Evolutionary conservation across 2,797 vertebrate species (phyloP).

Genomic region (Halcyon smyrnensis): DNA sequence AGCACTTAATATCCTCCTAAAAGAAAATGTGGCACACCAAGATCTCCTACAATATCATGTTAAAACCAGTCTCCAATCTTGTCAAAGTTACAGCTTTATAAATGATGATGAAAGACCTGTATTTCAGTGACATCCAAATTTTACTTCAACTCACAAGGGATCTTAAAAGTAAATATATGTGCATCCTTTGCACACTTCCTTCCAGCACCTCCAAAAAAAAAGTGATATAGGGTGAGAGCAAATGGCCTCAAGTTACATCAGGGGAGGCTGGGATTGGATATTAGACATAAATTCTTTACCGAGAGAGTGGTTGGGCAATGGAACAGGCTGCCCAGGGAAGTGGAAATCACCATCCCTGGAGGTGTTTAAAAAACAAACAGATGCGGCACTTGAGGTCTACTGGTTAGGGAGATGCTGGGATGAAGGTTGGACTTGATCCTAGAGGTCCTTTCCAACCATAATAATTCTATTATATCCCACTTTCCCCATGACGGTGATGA

Average conservation of each 20-base stretch:
- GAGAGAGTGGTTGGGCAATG: too few relatives aligned
- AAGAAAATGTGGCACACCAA: conserved; percentile 40
- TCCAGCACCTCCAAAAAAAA: background rate
- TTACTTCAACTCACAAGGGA: background rate
- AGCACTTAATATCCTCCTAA: conserved; percentile 52
- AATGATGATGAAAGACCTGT: background rate
- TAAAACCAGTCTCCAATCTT: background rate
- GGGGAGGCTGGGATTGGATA: too few relatives aligned
- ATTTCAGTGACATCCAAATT: background rate
- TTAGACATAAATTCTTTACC: too few relatives aligned
- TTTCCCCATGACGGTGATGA: background rate
- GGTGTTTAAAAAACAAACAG: too few relatives aligned
- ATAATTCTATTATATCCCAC: background rate
- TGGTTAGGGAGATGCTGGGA: too few relatives aligned
- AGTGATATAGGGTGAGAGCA: too few relatives aligned
- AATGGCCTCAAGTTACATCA: too few relatives aligned
- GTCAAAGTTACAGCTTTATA: background rate
- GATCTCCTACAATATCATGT: background rate
- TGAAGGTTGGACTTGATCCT: too few relatives aligned
- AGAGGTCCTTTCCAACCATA: too few relatives aligned
- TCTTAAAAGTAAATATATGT: background rate
- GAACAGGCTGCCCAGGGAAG: too few relatives aligned
- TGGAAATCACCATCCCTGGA: too few relatives aligned
- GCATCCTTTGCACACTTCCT: background rate
- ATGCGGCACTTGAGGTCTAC: too few relatives aligned